phyloP scores from a whole-genome alignment of 2,797 vertebrate species.

The Rhynchotus rufescens region DNA sequence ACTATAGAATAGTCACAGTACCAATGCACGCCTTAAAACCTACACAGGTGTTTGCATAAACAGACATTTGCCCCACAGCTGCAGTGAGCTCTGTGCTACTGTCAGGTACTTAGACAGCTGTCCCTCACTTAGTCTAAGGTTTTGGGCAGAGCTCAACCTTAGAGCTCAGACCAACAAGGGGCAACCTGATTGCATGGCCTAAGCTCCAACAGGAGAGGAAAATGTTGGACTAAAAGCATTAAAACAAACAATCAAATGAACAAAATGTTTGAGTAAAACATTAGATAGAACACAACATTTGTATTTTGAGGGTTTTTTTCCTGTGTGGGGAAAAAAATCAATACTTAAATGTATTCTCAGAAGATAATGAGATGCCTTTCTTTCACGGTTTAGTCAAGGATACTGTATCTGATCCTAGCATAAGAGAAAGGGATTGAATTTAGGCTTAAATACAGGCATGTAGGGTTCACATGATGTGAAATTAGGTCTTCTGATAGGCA shows the following conservation, averaged over 20 bases:
- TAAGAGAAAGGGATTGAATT: not conserved
- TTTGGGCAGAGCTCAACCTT: not conserved
- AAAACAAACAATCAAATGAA: not conserved
- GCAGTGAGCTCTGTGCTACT: not conserved
- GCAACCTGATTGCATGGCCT: not conserved
- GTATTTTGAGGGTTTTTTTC: not conserved
- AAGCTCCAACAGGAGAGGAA: not conserved
- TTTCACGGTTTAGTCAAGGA: not conserved
- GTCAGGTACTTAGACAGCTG: not conserved
- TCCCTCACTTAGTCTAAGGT: not conserved
- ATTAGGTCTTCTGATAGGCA: not conserved
- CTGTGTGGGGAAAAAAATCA: not conserved
- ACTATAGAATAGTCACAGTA: not conserved
- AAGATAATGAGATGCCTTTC: not conserved
- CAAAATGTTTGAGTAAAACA: not conserved
- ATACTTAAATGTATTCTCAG: not conserved
- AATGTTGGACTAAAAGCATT: not conserved
- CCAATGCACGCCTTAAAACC: not conserved
- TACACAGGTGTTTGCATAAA: not conserved
- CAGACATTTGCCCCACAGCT: not conserved
- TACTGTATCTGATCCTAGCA: not conserved
- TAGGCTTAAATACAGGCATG: not conserved
- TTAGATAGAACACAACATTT: not conserved
- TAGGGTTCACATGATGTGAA: not conserved
- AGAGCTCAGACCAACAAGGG: fast-evolving